phyloP scores from a whole-genome alignment of 2,888 invertebrate species.

The Watsonalla binaria region DNA sequence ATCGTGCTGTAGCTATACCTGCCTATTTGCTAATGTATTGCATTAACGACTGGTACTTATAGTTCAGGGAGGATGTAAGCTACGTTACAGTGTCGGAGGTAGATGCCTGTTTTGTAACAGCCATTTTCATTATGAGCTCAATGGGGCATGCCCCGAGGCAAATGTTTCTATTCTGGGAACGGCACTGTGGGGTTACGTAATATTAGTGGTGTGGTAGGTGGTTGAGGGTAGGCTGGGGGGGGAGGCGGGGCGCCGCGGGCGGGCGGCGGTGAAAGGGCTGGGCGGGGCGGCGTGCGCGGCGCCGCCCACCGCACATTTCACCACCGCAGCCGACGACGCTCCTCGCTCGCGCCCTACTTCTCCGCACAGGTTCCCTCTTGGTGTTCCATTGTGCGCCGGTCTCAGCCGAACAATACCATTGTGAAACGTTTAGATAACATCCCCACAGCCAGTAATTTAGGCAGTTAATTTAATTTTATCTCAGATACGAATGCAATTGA shows the following conservation, averaged over 20 bases:
- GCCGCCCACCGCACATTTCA: constrained; percentile 72
- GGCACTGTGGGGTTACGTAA: constrained; percentile 54
- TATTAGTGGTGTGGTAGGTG: constrained; percentile 43
- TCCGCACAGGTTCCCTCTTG: constrained; percentile 65
- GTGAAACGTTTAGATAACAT: constrained; percentile 70
- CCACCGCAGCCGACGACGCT: constrained; percentile 55
- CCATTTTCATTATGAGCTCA: constrained; percentile 49
- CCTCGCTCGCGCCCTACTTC: constrained; percentile 67
- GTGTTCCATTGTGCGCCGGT: constrained; percentile 72
- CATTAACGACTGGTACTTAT: constrained; percentile 35
- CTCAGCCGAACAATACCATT: constrained; percentile 65
- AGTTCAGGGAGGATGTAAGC: constrained; percentile 28
- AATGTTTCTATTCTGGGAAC: constrained; percentile 57
- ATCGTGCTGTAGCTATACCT: constrained; percentile 41
- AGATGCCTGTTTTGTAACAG: constrained; percentile 43
- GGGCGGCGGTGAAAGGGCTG: constrained; percentile 74
- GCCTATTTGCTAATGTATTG: constrained; percentile 51
- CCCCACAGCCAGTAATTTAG: constrained; percentile 52
- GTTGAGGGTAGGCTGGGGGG: constrained; percentile 57
- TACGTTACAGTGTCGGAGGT: constrained; percentile 9
- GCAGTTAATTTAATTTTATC: constrained; percentile 46
- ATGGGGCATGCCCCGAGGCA: constrained; percentile 61
- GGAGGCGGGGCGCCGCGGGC: constrained; percentile 60
- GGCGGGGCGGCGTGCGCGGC: constrained; percentile 71
- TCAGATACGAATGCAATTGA: constrained; percentile 17